A percentile compares a stretch with the other conserved stretches of the same genome.
Conservation (phyloP, 2,113 vertebrate genomes). For the Gadus macrocephalus region DNA sequence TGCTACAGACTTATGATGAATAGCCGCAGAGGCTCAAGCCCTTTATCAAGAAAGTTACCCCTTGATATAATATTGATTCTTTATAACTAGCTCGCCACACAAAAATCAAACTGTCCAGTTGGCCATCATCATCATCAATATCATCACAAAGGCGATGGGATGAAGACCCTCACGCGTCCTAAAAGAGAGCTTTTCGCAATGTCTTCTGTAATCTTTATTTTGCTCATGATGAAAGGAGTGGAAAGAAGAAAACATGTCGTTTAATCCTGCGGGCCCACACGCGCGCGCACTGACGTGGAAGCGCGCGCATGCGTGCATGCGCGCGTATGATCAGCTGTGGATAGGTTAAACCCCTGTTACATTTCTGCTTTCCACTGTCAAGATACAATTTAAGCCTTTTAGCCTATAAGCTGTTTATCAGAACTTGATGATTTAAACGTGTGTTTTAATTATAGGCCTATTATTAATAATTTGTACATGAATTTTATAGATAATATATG, state of each 20-base stretch:
- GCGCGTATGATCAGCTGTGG: not conserved
- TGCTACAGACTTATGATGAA: conserved; percentile 99
- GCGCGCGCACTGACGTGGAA: conserved; percentile 48
- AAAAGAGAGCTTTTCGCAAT: conserved; percentile 81
- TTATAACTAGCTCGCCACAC: conserved; percentile 99
- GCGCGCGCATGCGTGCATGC: not conserved
- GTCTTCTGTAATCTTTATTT: conserved; percentile 89
- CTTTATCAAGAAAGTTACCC: conserved; percentile 99
- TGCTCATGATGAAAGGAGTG: conserved; percentile 85
- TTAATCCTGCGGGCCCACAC: conserved; percentile 60
- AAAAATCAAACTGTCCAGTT: conserved; percentile 99
- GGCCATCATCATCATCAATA: conserved; percentile 99
- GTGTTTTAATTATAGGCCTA: no score
- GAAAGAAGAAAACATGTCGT: conserved; percentile 59
- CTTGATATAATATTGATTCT: conserved; percentile 99
- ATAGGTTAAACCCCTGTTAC: not conserved
- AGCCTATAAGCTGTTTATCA: no score
- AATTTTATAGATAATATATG: no score
- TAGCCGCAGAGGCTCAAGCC: conserved; percentile 97
- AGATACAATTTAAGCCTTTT: no score
- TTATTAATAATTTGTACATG: no score
- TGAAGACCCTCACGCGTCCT: conserved; percentile 79
- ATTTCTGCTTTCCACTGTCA: not conserved
- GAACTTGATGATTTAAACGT: no score
- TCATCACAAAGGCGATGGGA: conserved; percentile 93